phyloP scores from a whole-genome alignment of 2,113 vertebrate species.

The Epinephelus lanceolatus region DNA sequence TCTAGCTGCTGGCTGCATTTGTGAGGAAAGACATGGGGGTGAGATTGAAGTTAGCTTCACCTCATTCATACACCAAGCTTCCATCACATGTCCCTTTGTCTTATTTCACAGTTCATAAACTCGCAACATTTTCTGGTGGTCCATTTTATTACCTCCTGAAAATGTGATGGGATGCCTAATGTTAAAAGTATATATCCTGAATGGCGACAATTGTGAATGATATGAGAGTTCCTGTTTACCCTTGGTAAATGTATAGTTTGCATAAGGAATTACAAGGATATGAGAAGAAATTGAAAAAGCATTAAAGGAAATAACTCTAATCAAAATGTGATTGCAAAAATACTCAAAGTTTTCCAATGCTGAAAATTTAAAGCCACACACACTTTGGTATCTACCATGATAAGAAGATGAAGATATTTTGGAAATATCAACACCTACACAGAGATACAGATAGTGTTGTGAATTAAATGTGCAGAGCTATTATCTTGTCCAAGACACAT shows the following conservation, averaged over 20 bases:
- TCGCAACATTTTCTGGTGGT: constrained; percentile 18
- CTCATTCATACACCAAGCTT: constrained; percentile 51
- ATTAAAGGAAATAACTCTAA: neutral
- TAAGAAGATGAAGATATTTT: neutral
- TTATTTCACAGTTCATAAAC: constrained; percentile 64
- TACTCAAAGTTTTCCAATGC: neutral
- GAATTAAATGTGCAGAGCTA: neutral
- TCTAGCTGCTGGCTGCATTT: constrained; percentile 60
- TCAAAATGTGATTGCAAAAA: neutral
- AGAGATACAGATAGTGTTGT: neutral
- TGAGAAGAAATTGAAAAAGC: neutral
- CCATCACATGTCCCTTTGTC: constrained; percentile 48
- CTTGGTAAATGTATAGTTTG: neutral
- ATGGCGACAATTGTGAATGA: constrained; percentile 10
- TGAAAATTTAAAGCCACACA: neutral
- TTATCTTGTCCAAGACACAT: neutral
- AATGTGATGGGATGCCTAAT: constrained; percentile 20
- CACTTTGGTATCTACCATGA: neutral
- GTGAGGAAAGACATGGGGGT: constrained; percentile 38
- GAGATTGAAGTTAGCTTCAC: constrained; percentile 18
- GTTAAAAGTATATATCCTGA: constrained; percentile 32
- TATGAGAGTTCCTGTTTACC: constrained; percentile 12
- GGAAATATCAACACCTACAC: neutral
- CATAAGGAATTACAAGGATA: constrained; percentile 1
- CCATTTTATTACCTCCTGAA: constrained; percentile 18